phyloP scores from a whole-genome alignment of 2,888 invertebrate species.

The Drosophila histrio region DNA sequence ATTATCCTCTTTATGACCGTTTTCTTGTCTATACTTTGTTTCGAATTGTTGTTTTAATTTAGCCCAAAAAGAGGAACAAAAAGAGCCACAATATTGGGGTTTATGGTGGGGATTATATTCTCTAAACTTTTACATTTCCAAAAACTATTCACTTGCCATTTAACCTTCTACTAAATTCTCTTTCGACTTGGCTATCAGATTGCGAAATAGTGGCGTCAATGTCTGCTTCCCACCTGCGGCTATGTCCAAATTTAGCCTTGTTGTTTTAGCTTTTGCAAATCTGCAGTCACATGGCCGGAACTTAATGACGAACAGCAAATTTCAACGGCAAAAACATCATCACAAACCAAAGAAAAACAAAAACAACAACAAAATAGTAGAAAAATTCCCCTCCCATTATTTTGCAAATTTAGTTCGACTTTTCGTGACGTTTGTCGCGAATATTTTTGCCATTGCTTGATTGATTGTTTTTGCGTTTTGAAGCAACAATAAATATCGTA shows the following conservation, averaged over 20 bases:
- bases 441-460: slow-evolving; percentile 38
- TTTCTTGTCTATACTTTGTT: neutral
- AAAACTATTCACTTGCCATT: neutral
- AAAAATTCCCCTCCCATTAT: slow-evolving; percentile 18
- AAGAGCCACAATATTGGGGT: neutral
- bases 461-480: slow-evolving; percentile 36
- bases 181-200: neutral
- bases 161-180: slow-evolving; percentile 12
- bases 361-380: neutral
- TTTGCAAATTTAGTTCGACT: slow-evolving; percentile 18
- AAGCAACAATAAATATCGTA: neutral
- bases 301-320: slow-evolving; percentile 40
- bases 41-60: neutral
- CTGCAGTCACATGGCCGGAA: slow-evolving; percentile 51
- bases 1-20: neutral
- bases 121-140: slow-evolving; percentile 14
- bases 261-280: slow-evolving; percentile 28
- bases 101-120: neutral
- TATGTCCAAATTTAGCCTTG: slow-evolving; percentile 48
- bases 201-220: slow-evolving; percentile 32
- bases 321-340: neutral
- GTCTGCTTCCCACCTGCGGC: slow-evolving; percentile 16
- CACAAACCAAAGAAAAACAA: neutral
- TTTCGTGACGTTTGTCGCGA: slow-evolving; percentile 68
- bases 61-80: neutral